Evolutionary conservation across 2,797 vertebrate genomes (phyloP).

Genomic region (Pelochelys cantorii): DNA sequence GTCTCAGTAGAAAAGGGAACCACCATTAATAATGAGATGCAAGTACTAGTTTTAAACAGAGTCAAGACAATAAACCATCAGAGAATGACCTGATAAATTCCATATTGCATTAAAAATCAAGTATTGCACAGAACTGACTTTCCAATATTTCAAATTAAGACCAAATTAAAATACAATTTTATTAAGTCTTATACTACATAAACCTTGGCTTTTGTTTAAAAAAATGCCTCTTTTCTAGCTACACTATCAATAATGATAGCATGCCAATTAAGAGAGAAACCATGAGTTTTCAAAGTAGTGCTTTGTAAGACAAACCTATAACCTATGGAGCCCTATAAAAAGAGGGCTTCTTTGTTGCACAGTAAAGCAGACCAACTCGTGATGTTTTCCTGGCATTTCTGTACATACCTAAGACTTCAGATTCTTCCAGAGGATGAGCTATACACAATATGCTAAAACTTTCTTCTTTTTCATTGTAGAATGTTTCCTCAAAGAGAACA

Average conservation of each 20-base stretch:
- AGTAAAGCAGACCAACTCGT: neutral
- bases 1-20: neutral
- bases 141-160: neutral
- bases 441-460: slow-evolving; percentile 95
- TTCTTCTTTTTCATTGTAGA: slow-evolving; percentile 97
- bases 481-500: slow-evolving; percentile 97
- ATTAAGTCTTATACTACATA: neutral
- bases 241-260: neutral
- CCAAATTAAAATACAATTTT: neutral
- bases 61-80: neutral
- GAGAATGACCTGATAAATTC: neutral
- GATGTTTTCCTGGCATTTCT: neutral
- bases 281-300: neutral
- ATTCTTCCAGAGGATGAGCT: slow-evolving; percentile 86
- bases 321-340: neutral
- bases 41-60: neutral
- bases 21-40: neutral
- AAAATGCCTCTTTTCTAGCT: neutral
- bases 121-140: neutral
- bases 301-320: neutral
- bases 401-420: slow-evolving; percentile 78
- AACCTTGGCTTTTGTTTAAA: neutral
- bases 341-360: neutral
- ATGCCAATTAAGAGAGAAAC: neutral
- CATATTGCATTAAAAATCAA: neutral